phyloP scores from a whole-genome alignment of 1,140 invertebrate species.

The Hestina assimilis region DNA sequence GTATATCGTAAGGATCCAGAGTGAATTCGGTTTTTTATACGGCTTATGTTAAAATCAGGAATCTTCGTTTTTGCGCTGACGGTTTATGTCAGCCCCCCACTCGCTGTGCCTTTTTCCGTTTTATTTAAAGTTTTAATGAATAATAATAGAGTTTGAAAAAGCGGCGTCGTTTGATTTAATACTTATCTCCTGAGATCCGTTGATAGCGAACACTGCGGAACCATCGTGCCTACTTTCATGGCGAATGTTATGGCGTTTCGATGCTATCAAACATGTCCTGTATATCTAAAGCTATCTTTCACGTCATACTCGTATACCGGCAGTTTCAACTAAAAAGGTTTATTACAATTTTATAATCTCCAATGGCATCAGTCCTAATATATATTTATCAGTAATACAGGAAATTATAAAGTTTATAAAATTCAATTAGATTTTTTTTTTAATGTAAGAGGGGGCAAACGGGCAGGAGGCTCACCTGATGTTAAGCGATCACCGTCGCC shows the following conservation, averaged over 20 bases:
- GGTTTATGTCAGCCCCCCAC: constrained; percentile 69
- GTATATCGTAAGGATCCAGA: constrained; percentile 31
- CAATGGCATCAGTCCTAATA: no score
- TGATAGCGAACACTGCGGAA: constrained; percentile 7
- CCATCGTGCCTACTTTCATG: constrained; percentile 1
- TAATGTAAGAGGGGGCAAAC: no score
- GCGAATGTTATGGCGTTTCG: constrained; percentile 10
- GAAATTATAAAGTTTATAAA: no score
- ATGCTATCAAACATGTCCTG: constrained; percentile 4
- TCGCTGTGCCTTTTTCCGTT: constrained; percentile 52
- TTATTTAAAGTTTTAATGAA: constrained; percentile 71
- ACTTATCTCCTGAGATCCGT: constrained; percentile 17
- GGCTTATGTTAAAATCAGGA: constrained; percentile 43
- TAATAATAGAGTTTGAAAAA: constrained; percentile 55
- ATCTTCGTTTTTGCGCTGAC: constrained; percentile 50
- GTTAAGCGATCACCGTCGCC: no score
- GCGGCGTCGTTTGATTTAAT: constrained; percentile 25
- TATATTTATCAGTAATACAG: no score
- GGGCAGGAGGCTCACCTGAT: no score
- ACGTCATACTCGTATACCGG: not conserved
- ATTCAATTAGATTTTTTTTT: no score
- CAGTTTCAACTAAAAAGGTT: not conserved
- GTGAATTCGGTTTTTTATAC: constrained; percentile 36
- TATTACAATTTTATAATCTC: not conserved
- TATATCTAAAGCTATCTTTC: not conserved